A percentile compares a stretch with the other conserved stretches of the same genome.
phyloP scores from a whole-genome alignment of 2,797 vertebrate genomes.

The Tenualosa thibaudeaui region DNA sequence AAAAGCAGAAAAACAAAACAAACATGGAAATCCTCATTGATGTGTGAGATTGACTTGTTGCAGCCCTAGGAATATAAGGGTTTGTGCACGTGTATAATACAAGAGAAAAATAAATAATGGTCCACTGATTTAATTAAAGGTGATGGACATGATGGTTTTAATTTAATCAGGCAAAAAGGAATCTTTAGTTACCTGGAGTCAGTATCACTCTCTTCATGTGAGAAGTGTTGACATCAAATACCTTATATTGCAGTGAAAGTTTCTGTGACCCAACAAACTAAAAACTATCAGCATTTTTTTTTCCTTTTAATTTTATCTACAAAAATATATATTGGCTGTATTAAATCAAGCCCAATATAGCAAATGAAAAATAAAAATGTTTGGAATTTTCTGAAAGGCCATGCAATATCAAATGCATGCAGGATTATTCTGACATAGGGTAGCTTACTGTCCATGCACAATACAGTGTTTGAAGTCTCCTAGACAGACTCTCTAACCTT shows the following conservation, averaged over 20 bases:
- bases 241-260: conserved; percentile 26
- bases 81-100: conserved; percentile 33
- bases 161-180: conserved; percentile 1
- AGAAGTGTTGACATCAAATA: conserved; percentile 14
- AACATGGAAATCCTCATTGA: background rate
- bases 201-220: background rate
- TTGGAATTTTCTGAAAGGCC: conserved; percentile 72
- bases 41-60: background rate
- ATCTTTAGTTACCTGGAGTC: background rate
- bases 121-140: conserved; percentile 18
- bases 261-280: conserved; percentile 19
- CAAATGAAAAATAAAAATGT: conserved; percentile 66
- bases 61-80: conserved; percentile 2
- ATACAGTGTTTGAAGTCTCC: conserved; percentile 29
- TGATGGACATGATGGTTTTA: conserved; percentile 3
- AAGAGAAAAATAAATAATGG: conserved; percentile 26
- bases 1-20: background rate
- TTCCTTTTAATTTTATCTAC: conserved; percentile 64
- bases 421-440: conserved; percentile 61
- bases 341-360: conserved; percentile 46
- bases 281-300: conserved; percentile 36
- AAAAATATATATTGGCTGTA: conserved; percentile 75
- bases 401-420: conserved; percentile 75
- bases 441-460: conserved; percentile 48
- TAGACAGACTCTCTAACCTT: conserved; percentile 29